These are phyloP conservation scores for Chitala chitala DNA, from an alignment of 2,113 vertebrate species.

Conservation along the genomic window DNA sequence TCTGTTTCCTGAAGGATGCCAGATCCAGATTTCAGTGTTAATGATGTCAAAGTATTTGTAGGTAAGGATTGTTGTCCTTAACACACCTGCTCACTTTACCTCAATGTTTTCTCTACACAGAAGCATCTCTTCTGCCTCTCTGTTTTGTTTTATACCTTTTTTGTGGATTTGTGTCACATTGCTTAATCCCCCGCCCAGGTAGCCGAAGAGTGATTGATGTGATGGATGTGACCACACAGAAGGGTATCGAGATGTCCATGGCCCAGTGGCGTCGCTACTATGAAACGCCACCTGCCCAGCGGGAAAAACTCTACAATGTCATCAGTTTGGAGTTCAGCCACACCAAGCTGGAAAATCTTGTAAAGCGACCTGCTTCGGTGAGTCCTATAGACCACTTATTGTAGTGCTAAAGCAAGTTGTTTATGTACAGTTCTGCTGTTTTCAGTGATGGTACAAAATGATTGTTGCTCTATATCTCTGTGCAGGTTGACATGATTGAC, in stretches of 20 bases:
- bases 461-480: slow-evolving; percentile 53
- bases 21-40: slow-evolving; percentile 90
- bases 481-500: slow-evolving; percentile 93
- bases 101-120: not conserved
- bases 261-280: slow-evolving; percentile 96
- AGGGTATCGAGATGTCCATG: slow-evolving; percentile 99
- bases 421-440: slow-evolving; percentile 69
- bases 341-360: slow-evolving; percentile 77
- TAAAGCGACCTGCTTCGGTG: slow-evolving; percentile 83
- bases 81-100: not conserved
- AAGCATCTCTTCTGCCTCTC: not conserved
- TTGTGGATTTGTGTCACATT: too few relatives aligned
- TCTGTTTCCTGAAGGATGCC: slow-evolving; percentile 78
- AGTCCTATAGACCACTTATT: not conserved
- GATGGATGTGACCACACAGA: slow-evolving; percentile 97
- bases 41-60: slow-evolving; percentile 92
- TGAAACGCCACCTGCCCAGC: slow-evolving; percentile 83
- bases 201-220: slow-evolving; percentile 92
- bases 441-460: slow-evolving; percentile 63
- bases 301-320: slow-evolving; percentile 96
- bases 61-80: slow-evolving; percentile 62
- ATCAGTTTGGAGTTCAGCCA: slow-evolving; percentile 97
- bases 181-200: slow-evolving; percentile 57
- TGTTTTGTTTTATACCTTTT: too few relatives aligned
- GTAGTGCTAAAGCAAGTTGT: slow-evolving; percentile 35